Evolutionary conservation across 2,797 vertebrate genomes (phyloP).

Genomic region (Micropoecilia bifurca): DNA sequence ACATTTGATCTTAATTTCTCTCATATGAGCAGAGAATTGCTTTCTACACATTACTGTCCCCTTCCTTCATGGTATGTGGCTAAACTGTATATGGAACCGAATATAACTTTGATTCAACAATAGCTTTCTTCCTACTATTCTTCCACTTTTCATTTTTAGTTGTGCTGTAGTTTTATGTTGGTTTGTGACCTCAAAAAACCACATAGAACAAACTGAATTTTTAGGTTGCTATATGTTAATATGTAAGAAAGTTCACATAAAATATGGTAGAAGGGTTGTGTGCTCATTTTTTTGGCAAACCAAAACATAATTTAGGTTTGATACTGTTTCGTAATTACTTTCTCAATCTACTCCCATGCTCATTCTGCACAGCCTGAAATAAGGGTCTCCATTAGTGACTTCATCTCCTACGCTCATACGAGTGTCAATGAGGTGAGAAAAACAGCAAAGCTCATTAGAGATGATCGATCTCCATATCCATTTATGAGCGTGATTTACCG

Average conservation of each 20-base stretch:
- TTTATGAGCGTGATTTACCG: constrained; percentile 1
- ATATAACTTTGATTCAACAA: not conserved
- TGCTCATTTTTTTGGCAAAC: not conserved
- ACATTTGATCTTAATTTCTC: not conserved
- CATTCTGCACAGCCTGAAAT: constrained; percentile 69
- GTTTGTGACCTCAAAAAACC: not conserved
- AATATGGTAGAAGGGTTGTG: not conserved
- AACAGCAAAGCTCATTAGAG: not conserved
- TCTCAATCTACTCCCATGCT: constrained; percentile 18
- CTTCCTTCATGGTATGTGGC: not conserved
- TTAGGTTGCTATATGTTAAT: not conserved
- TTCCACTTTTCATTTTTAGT: not conserved
- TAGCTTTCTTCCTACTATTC: not conserved
- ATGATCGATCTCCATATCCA: not conserved
- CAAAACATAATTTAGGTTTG: not conserved
- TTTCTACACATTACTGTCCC: not conserved
- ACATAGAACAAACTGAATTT: not conserved
- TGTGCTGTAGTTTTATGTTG: not conserved
- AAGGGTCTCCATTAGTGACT: constrained; percentile 80
- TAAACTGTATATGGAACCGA: not conserved
- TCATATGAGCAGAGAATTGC: not conserved
- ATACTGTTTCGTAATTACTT: not conserved
- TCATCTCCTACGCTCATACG: constrained; percentile 81
- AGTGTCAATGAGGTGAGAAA: constrained; percentile 80
- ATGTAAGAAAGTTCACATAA: not conserved